A percentile compares a stretch with the other conserved stretches of the same genome.
These are phyloP conservation scores for Bimastos eiseni DNA, from an alignment of 2,888 invertebrate species.

Conservation along the genomic window DNA sequence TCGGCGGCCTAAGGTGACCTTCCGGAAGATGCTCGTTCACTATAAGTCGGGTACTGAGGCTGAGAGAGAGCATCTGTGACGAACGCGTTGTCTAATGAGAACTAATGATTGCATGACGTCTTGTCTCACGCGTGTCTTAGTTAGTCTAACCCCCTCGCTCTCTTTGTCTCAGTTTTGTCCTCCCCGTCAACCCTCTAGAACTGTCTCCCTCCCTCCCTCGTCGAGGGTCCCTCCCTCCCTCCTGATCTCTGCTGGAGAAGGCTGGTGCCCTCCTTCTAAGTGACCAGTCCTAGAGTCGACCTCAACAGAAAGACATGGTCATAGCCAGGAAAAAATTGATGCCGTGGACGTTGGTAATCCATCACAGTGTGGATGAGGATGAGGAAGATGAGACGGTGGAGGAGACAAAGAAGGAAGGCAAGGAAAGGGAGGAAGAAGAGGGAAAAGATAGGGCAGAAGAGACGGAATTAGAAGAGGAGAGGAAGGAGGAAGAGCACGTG, in stretches of 20 bases:
- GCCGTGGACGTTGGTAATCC: not conserved
- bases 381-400: not conserved
- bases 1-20: no score
- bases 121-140: not conserved
- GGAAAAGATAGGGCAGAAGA: no score
- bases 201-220: not conserved
- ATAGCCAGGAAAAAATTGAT: not conserved
- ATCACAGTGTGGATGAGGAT: not conserved
- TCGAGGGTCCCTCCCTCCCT: not conserved
- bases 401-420: not conserved
- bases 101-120: constrained; percentile 21
- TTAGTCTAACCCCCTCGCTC: not conserved
- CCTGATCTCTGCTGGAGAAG: not conserved
- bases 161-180: not conserved
- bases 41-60: not conserved
- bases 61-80: not conserved
- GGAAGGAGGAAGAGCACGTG: no score
- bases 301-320: not conserved
- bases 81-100: not conserved
- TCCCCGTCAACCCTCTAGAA: not conserved
- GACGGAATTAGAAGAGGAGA: no score
- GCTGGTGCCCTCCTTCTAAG: not conserved
- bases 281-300: not conserved
- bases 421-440: not conserved
- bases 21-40: no score